Conservation (phyloP, 2,888 invertebrate species). For the Parnassius glacialis region DNA sequence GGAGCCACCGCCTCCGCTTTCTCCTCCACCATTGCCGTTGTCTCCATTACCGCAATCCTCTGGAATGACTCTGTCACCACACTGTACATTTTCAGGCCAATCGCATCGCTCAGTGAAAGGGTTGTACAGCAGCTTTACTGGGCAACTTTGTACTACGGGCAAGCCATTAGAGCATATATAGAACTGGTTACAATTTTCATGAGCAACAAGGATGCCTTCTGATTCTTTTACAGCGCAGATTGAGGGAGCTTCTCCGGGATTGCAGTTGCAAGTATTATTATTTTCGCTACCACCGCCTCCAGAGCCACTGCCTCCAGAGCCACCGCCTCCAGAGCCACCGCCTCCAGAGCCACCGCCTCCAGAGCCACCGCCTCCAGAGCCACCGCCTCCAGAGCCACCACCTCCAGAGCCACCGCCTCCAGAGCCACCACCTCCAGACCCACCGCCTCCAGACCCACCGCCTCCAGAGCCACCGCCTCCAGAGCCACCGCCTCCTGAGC, state of each 20-base stretch:
- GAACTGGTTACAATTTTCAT: slow-evolving; percentile 43
- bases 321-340: neutral
- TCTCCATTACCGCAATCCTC: neutral
- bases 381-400: neutral
- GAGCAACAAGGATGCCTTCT: slow-evolving; percentile 35
- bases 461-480: no score
- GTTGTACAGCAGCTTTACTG: slow-evolving; percentile 33
- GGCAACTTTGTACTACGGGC: slow-evolving; percentile 34
- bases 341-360: neutral
- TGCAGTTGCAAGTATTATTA: slow-evolving; percentile 25
- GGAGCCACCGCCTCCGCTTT: neutral
- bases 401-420: neutral
- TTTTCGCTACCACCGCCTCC: slow-evolving; percentile 8
- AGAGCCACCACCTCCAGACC: no score
- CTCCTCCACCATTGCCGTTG: slow-evolving; percentile 15
- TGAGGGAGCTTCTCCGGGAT: slow-evolving; percentile 39
- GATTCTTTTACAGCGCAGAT: slow-evolving; percentile 39
- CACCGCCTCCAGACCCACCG: no score
- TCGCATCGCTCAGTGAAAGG: slow-evolving; percentile 39
- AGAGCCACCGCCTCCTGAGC: no score
- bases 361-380: neutral
- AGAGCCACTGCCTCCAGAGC: neutral
- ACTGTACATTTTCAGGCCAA: slow-evolving; percentile 38
- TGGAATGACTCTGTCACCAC: slow-evolving; percentile 27
- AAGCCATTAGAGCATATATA: slow-evolving; percentile 39